phyloP scores from a whole-genome alignment of 2,797 vertebrate genomes.

The Alca torda region DNA sequence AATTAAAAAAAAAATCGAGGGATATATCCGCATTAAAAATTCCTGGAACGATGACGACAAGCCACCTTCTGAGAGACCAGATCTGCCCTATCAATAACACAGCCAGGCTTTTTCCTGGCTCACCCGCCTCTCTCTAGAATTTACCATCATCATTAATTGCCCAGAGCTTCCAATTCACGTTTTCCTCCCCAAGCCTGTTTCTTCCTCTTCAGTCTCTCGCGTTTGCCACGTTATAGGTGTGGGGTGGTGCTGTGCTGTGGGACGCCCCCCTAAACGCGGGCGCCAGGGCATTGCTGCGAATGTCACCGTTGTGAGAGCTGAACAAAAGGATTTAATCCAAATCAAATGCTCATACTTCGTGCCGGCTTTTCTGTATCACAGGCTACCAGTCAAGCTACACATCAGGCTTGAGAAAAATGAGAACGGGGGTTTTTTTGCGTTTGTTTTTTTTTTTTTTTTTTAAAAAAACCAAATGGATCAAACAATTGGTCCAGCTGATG shows the following conservation, averaged over 20 bases:
- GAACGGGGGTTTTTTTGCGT: background rate
- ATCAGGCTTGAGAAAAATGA: background rate
- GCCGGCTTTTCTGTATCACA: background rate
- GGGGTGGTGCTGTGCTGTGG: background rate
- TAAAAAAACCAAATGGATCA: background rate
- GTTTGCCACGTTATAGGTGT: background rate
- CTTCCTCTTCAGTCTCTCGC: background rate
- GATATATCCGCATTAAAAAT: background rate
- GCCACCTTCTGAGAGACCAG: background rate
- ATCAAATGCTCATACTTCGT: background rate
- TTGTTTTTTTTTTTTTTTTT: background rate
- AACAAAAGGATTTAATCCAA: background rate
- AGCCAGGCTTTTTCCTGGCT: background rate
- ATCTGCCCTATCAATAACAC: background rate
- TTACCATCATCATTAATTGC: slow-evolving; percentile 27
- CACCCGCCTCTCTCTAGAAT: slow-evolving; percentile 61
- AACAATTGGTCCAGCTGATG: background rate
- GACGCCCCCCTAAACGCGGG: background rate
- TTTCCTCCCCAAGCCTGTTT: background rate
- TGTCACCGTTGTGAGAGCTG: background rate
- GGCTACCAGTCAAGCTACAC: background rate
- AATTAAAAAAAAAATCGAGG: background rate
- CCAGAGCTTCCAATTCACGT: background rate
- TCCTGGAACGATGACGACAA: background rate
- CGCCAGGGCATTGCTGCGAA: background rate